phyloP scores from a whole-genome alignment of 2,113 vertebrate species.

The Gracilinanus agilis region DNA sequence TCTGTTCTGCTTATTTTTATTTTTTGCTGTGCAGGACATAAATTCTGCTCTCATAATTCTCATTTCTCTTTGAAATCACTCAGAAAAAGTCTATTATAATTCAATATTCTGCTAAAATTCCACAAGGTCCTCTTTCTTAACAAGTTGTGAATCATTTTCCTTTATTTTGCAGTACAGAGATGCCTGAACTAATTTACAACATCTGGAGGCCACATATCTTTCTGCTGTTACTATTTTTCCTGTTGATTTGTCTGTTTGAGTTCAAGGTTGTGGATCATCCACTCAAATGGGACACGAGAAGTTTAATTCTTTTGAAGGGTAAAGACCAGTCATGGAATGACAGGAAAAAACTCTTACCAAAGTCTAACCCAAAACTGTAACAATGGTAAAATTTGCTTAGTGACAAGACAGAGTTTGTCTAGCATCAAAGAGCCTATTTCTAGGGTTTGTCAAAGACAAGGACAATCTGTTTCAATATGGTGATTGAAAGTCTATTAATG shows the following conservation, averaged over 20 bases:
- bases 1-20: not conserved
- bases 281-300: no score
- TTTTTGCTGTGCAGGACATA: not conserved
- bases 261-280: not conserved
- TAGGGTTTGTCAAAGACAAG: no score
- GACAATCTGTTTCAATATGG: no score
- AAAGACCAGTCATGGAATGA: no score
- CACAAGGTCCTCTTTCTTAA: not conserved
- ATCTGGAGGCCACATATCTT: not conserved
- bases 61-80: not conserved
- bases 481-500: no score
- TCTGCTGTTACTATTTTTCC: not conserved
- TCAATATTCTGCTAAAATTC: not conserved
- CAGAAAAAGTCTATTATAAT: not conserved
- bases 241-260: not conserved
- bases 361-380: no score
- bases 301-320: no score
- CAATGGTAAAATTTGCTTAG: no score
- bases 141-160: not conserved
- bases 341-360: no score
- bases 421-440: no score
- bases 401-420: no score
- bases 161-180: not conserved
- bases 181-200: not conserved
- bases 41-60: not conserved